Percentiles rank a stretch among this genome's conserved stretches.
Conservation (phyloP, 35 echinoderm and acorn worm species). For the Hemicentrotus pulcherrimus region DNA sequence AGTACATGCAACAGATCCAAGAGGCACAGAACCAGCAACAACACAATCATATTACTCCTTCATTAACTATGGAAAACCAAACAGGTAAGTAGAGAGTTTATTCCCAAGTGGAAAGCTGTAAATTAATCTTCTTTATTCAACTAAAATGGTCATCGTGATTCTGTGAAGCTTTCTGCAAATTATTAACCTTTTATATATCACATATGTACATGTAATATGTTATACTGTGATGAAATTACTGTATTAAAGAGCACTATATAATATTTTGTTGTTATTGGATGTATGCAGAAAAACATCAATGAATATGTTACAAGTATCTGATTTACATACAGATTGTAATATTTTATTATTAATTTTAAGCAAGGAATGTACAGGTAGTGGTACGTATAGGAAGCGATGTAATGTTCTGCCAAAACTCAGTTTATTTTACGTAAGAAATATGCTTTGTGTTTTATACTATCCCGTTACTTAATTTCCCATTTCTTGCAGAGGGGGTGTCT, state of each 20-base stretch:
- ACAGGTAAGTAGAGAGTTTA: slow-evolving; percentile 23
- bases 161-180: too few species aligned
- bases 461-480: not conserved
- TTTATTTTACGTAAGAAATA: not conserved
- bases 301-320: too few species aligned
- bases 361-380: too few species aligned
- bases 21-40: slow-evolving; percentile 69
- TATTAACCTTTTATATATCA: too few species aligned
- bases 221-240: too few species aligned
- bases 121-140: too few species aligned
- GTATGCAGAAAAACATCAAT: too few species aligned
- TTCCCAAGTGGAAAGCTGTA: not conserved
- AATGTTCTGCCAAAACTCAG: not conserved
- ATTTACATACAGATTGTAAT: not conserved
- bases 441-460: too few species aligned
- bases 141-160: too few species aligned
- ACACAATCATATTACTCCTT: not conserved
- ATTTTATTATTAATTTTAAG: not conserved
- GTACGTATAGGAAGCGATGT: not conserved
- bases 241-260: too few species aligned
- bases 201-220: too few species aligned
- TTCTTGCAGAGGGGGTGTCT: slow-evolving; percentile 27
- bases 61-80: slow-evolving; percentile 21
- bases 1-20: slow-evolving; percentile 93
- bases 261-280: too few species aligned